Base-by-base conservation (phyloP, 92 coral and sea anemone species). In the Porites lobata region DNA sequence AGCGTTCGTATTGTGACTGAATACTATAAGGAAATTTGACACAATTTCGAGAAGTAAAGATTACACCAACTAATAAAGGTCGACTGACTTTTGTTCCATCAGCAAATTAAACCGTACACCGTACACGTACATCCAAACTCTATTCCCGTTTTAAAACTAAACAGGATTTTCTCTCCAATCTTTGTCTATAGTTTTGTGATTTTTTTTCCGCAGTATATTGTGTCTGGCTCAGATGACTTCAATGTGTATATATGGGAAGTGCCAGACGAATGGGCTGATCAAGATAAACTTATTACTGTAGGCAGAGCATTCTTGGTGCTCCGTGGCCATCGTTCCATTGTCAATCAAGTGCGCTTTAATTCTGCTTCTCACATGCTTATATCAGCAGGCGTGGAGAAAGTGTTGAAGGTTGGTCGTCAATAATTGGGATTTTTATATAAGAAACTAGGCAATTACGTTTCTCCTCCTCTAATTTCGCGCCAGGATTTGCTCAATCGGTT, bases 211-310 rank as follows among this genome's bases (percentile, higher is more conserved):
- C 87, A 96, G 99, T 96, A 90, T 76, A 90, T 96, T 38, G 92
- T 96, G 9, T 96, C 99, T 54, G 99, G 99, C 14, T 96, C 99
- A 18, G 99, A 96, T 80, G 99, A 96, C 86, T 96, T 96, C 80
- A 96, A 95, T 70, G 93, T 96, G 68, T 96, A 96, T 66, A 66
- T 96, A 17, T 96, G 99, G 99, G 85, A 93, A 65, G 84, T 96
- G 12, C 99, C 99, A 59, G 82, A 80, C 50, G 88, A 94, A 3
- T 88, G 87, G 72, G 79, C 77, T 14, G 86, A 89, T 65, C 84
- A 82, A 8, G 90, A 72, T 15, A 77, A 72, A 9, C 18, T 81
- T 18, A 67, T 93, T 52, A 93, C 96, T 14, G 95, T 95, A 12
- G 92, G 89, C 7, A 88, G 88, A 58, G 96, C 97, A 21, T 89